Base-by-base conservation (phyloP, 2,113 vertebrate species). In the Laterallus jamaicensis region DNA sequence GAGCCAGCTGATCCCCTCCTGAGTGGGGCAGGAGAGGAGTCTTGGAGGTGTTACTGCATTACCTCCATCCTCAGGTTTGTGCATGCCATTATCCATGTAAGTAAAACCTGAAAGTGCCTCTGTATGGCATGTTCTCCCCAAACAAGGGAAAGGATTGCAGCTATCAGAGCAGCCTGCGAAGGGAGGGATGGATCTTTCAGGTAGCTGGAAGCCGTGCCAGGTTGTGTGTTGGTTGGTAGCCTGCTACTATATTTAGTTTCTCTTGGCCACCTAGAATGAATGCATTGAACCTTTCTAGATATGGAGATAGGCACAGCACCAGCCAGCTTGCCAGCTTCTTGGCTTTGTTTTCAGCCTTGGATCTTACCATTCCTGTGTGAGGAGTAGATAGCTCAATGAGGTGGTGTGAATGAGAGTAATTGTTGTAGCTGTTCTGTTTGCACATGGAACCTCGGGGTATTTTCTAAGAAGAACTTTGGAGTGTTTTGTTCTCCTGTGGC, bases 171-270 rank as follows among this genome's bases (percentile, higher is more conserved):
- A 7, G 63, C 79, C 68, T 58, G 71, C 1, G 0, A 28, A 32
- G 63, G 69, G 54, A 76, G 47, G 78, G 67, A 55, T 55, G 78
- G 79, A 86, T 66, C 76, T 86, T 90, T 55, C 96, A 96, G 96
- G 94, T 97, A 94, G 92, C 95, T 95, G 93, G 76, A 94, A 86
- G 60, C 86, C 0, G 8, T 96, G 92, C 88, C 91, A 93, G 82
- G 55, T 37, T 42, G 52, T n/a, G 55, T 81, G 86, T 73, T 93
- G 85, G 71, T 67, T 87, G 75, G 95, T 80, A 91, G 84, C 64
- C 77, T 96, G 71, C 73, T 96, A 2, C 91, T 97, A 95, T 97
- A 95, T 96, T 95, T 92, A 95, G 93, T 69, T 92, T 81, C 71
- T 88, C 63, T 81, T 69, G 49, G 93, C 71, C 78, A 96, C 79